Percentiles rank a stretch among this genome's conserved stretches.
Conservation (phyloP, 2,888 invertebrate genomes). For the Argyresthia albistria region DNA sequence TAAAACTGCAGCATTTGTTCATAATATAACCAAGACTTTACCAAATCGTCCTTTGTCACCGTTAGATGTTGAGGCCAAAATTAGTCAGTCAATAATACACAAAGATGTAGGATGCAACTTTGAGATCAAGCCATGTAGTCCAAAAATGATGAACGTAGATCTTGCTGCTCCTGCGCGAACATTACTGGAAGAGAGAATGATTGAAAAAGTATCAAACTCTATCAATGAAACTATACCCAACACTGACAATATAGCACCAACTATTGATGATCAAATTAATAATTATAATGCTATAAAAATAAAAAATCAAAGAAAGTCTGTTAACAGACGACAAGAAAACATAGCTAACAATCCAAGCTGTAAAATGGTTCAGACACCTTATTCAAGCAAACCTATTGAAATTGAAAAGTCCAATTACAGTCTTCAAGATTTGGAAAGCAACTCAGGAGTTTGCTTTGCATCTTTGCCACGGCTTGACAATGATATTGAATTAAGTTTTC, state of each 20-base stretch:
- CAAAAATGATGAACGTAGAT: conserved; percentile 62
- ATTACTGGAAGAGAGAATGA: conserved; percentile 45
- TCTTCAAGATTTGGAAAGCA: conserved; percentile 56
- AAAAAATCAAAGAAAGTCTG: conserved; percentile 16
- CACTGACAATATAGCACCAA: background rate
- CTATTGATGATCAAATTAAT: background rate
- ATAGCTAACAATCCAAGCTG: conserved; percentile 34
- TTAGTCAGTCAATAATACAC: conserved; percentile 67
- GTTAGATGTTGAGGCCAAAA: conserved; percentile 66
- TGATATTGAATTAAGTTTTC: conserved; percentile 61
- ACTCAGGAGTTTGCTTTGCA: conserved; percentile 53
- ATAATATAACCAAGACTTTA: background rate
- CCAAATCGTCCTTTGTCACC: conserved; percentile 50
- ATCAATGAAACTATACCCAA: conserved; percentile 23
- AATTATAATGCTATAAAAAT: too few species aligned
- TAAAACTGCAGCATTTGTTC: conserved; percentile 15
- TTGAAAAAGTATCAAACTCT: conserved; percentile 56
- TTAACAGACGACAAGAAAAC: conserved; percentile 20
- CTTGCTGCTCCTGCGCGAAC: conserved; percentile 49
- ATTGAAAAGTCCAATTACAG: conserved; percentile 42
- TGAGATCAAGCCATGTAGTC: conserved; percentile 67
- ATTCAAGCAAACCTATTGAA: conserved; percentile 22
- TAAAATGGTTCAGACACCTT: conserved; percentile 48
- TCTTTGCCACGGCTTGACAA: conserved; percentile 58
- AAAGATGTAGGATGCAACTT: conserved; percentile 70